phyloP scores from a whole-genome alignment of 2,113 vertebrate genomes.

The Microtus richardsoni region DNA sequence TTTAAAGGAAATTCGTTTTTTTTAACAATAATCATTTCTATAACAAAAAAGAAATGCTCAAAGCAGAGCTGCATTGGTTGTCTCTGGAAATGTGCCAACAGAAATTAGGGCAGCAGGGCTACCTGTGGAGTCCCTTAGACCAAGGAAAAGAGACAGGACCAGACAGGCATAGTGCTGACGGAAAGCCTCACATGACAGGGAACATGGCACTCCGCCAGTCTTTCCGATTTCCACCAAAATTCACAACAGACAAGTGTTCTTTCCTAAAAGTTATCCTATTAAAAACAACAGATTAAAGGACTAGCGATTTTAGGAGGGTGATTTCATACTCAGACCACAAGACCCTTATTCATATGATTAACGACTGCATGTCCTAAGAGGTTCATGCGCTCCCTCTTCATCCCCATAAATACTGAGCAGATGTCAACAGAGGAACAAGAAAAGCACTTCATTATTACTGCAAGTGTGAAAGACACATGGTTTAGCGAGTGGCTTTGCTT shows the following conservation, averaged over 20 bases:
- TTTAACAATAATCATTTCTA: neutral
- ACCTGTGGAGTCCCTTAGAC: neutral
- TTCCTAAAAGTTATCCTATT: neutral
- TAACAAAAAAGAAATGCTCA: neutral
- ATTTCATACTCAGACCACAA: neutral
- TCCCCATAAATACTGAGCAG: neutral
- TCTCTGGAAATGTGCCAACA: constrained; percentile 27
- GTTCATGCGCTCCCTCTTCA: neutral
- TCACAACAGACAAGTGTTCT: constrained; percentile 5
- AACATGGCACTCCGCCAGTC: neutral
- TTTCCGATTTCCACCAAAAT: constrained; percentile 10
- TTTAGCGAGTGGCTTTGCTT: neutral
- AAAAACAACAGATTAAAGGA: constrained; percentile 28
- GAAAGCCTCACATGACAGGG: neutral
- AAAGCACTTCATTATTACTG: constrained; percentile 22
- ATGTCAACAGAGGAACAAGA: neutral
- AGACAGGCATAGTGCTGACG: neutral
- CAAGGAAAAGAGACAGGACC: neutral
- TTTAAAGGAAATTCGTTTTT: neutral
- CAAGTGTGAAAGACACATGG: neutral
- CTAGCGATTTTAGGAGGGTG: neutral
- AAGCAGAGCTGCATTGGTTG: neutral
- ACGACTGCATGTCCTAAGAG: neutral
- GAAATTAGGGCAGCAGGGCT: neutral
- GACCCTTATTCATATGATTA: neutral